phyloP scores from a whole-genome alignment of 2,113 vertebrate species.

The Leucosticte australis region DNA sequence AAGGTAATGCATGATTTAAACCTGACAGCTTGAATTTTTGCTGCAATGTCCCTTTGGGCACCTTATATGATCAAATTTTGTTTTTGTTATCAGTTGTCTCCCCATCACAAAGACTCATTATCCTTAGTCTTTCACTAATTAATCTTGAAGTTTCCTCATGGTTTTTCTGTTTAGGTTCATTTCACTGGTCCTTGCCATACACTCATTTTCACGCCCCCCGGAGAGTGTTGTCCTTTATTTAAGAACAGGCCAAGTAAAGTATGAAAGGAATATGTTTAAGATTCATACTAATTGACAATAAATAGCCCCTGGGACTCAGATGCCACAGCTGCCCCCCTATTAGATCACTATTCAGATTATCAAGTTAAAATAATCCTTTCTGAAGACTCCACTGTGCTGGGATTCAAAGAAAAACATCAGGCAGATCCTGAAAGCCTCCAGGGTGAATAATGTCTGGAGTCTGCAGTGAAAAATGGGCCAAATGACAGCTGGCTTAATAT shows the following conservation, averaged over 20 bases:
- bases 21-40: slow-evolving; percentile 42
- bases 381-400: slow-evolving; percentile 73
- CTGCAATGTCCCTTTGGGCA: neutral
- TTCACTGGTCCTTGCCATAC: neutral
- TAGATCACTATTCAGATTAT: slow-evolving; percentile 79
- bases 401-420: slow-evolving; percentile 62
- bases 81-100: slow-evolving; percentile 42
- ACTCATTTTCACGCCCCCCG: neutral
- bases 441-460: slow-evolving; percentile 72
- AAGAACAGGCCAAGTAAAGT: slow-evolving; percentile 67
- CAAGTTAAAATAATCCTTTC: slow-evolving; percentile 78
- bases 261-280: slow-evolving; percentile 70
- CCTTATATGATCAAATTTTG: slow-evolving; percentile 13
- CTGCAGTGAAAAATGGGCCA: slow-evolving; percentile 58
- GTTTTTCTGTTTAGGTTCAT: slow-evolving; percentile 51
- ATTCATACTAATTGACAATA: slow-evolving; percentile 79
- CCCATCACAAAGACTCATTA: slow-evolving; percentile 55
- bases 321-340: slow-evolving; percentile 70
- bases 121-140: slow-evolving; percentile 57
- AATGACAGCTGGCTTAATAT: slow-evolving; percentile 55
- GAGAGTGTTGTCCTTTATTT: slow-evolving; percentile 57
- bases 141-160: slow-evolving; percentile 47
- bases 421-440: slow-evolving; percentile 63
- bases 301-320: slow-evolving; percentile 70
- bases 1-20: neutral